Percentiles rank a stretch among this genome's conserved stretches.
Conservation (phyloP, 2,797 vertebrate genomes). For the Rachycentron canadum region DNA sequence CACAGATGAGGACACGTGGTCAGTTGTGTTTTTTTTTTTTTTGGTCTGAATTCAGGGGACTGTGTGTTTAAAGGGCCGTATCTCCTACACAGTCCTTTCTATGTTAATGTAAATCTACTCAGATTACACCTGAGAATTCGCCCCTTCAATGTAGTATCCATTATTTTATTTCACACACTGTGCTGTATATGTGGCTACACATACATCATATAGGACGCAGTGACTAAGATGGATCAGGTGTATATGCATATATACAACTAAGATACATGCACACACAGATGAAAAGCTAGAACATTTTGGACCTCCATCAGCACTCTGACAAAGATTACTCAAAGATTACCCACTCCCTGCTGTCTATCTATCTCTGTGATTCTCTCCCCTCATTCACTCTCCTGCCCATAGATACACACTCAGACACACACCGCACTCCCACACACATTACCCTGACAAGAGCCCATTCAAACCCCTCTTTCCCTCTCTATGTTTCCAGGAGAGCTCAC, state of each 20-base stretch:
- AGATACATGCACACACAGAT: not conserved
- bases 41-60: no score
- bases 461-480: slow-evolving; percentile 54
- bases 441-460: slow-evolving; percentile 54
- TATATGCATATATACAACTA: not conserved
- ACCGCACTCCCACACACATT: slow-evolving; percentile 55
- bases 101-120: no score
- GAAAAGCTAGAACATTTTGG: slow-evolving; percentile 3
- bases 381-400: slow-evolving; percentile 46
- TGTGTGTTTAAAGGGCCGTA: no score
- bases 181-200: slow-evolving; percentile 4
- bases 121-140: no score
- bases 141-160: no score
- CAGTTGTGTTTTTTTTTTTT: no score
- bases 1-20: not conserved
- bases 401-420: not conserved
- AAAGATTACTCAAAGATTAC: slow-evolving; percentile 43
- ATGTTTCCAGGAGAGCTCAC: slow-evolving; percentile 48
- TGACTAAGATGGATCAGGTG: not conserved
- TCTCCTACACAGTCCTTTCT: no score
- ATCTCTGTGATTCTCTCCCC: slow-evolving; percentile 41
- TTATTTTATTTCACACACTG: not conserved
- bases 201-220: not conserved
- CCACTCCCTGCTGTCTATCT: slow-evolving; percentile 34
- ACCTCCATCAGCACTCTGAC: slow-evolving; percentile 10